A percentile compares a stretch with the other conserved stretches of the same genome.
phyloP scores from a whole-genome alignment of 2,113 vertebrate species.

The Xiphias gladius region DNA sequence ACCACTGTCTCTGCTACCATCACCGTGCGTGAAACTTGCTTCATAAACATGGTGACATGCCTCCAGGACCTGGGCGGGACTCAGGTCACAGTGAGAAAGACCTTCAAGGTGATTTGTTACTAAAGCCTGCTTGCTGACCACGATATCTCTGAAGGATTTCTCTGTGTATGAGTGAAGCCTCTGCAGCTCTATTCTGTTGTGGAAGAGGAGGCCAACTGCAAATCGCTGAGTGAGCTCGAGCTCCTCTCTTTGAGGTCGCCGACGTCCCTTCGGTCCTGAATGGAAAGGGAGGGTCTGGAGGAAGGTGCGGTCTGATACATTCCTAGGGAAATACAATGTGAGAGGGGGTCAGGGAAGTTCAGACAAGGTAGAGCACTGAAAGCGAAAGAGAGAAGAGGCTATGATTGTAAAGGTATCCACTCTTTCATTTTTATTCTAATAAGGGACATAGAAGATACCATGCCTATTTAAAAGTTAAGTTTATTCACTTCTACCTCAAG shows the following conservation, averaged over 20 bases:
- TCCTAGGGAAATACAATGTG: slow-evolving; percentile 69
- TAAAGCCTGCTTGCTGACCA: slow-evolving; percentile 79
- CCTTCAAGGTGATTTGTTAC: slow-evolving; percentile 83
- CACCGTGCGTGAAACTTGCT: slow-evolving; percentile 53
- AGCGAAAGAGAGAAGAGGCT: neutral
- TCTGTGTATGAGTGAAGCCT: slow-evolving; percentile 56
- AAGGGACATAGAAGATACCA: neutral
- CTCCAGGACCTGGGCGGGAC: slow-evolving; percentile 86
- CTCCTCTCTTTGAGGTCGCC: slow-evolving; percentile 86
- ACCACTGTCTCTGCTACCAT: slow-evolving; percentile 25
- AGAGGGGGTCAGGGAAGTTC: slow-evolving; percentile 46
- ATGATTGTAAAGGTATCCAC: neutral
- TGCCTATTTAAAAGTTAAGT: neutral
- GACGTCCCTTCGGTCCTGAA: slow-evolving; percentile 82
- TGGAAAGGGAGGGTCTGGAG: slow-evolving; percentile 78
- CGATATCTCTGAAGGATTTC: neutral
- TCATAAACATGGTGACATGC: slow-evolving; percentile 89
- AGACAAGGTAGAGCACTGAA: neutral
- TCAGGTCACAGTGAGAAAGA: slow-evolving; percentile 79
- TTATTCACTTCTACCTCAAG: neutral
- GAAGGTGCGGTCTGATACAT: slow-evolving; percentile 85
- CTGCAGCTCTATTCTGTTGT: slow-evolving; percentile 63
- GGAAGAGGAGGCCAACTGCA: slow-evolving; percentile 87
- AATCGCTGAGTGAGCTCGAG: slow-evolving; percentile 88
- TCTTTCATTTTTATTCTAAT: slow-evolving; percentile 31